Conservation (phyloP, 2,113 vertebrate genomes). For the Dicentrarchus labrax region DNA sequence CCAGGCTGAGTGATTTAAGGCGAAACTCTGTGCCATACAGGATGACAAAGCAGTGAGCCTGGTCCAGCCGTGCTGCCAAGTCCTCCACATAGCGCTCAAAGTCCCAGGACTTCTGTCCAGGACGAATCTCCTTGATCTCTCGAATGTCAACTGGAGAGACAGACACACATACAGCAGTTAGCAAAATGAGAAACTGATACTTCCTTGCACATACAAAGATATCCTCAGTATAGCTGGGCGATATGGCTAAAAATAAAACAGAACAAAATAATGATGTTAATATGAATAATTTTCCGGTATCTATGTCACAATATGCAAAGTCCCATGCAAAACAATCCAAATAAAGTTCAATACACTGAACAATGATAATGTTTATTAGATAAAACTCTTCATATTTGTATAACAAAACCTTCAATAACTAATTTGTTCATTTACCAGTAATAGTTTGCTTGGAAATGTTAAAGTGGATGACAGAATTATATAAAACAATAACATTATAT, state of each 20-base stretch:
- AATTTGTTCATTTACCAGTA: background rate
- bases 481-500: background rate
- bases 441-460: background rate
- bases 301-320: background rate
- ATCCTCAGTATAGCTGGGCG: background rate
- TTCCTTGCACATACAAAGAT: background rate
- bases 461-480: background rate
- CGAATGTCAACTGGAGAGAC: conserved; percentile 92
- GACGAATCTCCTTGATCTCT: conserved; percentile 97
- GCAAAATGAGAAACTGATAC: background rate
- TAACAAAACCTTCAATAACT: background rate
- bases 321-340: background rate
- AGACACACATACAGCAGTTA: conserved; percentile 32
- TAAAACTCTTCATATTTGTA: background rate
- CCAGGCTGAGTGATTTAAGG: conserved; percentile 95
- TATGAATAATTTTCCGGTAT: background rate
- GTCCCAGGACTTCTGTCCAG: conserved; percentile 93
- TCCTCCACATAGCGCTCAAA: conserved; percentile 98
- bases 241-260: background rate
- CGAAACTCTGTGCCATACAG: conserved; percentile 96
- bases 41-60: conserved; percentile 95
- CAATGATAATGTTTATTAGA: background rate
- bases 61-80: conserved; percentile 88
- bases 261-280: background rate
- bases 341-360: background rate